Conservation (phyloP, 2,797 vertebrate genomes). For the Ctenochaetus hawaiiensis region DNA sequence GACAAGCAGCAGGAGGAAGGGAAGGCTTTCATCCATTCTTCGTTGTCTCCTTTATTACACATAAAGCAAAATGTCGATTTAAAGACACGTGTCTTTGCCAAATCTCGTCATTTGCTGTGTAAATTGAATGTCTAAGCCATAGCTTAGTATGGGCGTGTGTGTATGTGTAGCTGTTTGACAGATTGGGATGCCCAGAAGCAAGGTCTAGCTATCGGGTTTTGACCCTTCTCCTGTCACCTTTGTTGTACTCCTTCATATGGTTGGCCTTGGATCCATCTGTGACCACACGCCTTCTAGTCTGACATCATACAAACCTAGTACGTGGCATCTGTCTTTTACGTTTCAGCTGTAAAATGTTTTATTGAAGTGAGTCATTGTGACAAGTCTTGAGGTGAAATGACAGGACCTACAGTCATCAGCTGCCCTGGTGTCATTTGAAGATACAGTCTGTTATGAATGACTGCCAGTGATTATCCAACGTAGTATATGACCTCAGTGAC, state of each 20-base stretch:
- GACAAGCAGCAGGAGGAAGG: conserved; percentile 61
- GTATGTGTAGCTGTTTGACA: conserved; percentile 45
- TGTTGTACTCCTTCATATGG: conserved; percentile 1
- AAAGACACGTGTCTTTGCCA: not conserved
- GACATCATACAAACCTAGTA: not conserved
- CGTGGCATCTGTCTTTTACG: not conserved
- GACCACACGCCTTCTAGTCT: conserved; percentile 22
- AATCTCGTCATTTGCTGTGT: conserved; percentile 1
- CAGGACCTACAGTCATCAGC: conserved; percentile 56
- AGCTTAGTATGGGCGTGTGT: conserved; percentile 33
- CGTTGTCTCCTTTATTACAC: conserved; percentile 23
- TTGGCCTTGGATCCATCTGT: conserved; percentile 11
- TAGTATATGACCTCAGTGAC: conserved; percentile 27
- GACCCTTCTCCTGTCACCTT: conserved; percentile 52
- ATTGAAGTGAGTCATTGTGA: conserved; percentile 71
- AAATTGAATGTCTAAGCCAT: conserved; percentile 41
- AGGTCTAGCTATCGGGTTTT: conserved; percentile 51
- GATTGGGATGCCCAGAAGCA: conserved; percentile 44
- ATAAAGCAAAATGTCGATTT: conserved; percentile 5
- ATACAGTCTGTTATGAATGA: conserved; percentile 24
- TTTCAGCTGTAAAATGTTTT: conserved; percentile 49
- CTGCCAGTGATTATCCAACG: conserved; percentile 24
- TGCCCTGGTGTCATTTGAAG: conserved; percentile 37
- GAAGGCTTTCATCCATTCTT: conserved; percentile 28
- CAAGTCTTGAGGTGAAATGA: conserved; percentile 42